These are phyloP conservation scores for Artibeus jamaicensis DNA, from an alignment of 2,797 vertebrate genomes.

Conservation along the genomic window DNA sequence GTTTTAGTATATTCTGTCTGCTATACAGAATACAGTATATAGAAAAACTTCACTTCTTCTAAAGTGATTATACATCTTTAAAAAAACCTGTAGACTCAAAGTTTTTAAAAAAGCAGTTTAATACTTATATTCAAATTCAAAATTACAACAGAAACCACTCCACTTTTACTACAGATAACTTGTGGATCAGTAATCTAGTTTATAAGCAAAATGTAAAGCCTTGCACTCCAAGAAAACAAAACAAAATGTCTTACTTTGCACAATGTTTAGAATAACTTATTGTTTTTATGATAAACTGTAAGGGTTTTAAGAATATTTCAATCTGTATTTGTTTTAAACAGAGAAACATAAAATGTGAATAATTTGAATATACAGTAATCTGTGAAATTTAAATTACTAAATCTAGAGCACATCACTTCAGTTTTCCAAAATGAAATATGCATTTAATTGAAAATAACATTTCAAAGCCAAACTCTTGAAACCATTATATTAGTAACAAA, in stretches of 20 bases:
- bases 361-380: not conserved
- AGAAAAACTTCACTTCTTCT: constrained; percentile 32
- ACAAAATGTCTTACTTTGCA: constrained; percentile 1
- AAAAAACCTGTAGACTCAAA: not conserved
- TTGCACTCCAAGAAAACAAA: not conserved
- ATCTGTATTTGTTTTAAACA: not conserved
- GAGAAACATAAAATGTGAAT: not conserved
- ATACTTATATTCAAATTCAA: constrained; percentile 5
- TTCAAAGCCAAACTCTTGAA: constrained; percentile 26
- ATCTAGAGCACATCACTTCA: not conserved
- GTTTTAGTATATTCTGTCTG: not conserved
- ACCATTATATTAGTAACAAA: not conserved
- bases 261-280: not conserved
- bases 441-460: constrained; percentile 14
- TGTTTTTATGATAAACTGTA: not conserved
- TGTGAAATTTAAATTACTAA: constrained; percentile 21
- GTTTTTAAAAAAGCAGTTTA: not conserved
- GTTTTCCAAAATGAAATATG: not conserved
- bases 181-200: not conserved
- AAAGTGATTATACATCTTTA: not conserved
- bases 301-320: constrained; percentile 36
- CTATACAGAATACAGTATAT: not conserved
- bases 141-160: constrained; percentile 17
- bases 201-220: not conserved
- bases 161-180: not conserved